Base-by-base conservation (phyloP, 2,113 vertebrate genomes). In the Pangasianodon hypophthalmus region DNA sequence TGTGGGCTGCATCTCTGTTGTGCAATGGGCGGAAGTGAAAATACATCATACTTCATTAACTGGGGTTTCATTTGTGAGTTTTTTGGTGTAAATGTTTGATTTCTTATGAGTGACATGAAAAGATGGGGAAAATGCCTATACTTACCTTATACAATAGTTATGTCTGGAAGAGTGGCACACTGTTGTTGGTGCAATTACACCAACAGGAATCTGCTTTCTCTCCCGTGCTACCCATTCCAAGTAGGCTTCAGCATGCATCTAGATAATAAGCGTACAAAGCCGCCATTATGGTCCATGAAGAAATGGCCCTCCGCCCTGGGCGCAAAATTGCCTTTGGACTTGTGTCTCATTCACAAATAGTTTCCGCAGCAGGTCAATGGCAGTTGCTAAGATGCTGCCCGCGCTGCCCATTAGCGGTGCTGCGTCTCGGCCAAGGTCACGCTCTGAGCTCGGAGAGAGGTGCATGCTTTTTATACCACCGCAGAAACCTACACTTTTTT, bases 241-340 rank as follows among this genome's bases (percentile, higher is more conserved):
- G 92, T 94, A 93, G 92, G 91, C 91, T 89, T 90, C 91, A 90
- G 91, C 89, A 84, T 87, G 90, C 92, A 87, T 90, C 90, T 46
- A 92, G 91, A 95, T 94, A 95, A 95, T 93, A 90, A 92, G 91
- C 79, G 88, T 91, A 95, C 95, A 95, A 95, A 95, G 94, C 93
- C 84, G 90, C 93, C 93, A 94, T 95, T 95, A 93, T 94, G 88
- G 91, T 90, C 88, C 13, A 87, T 89, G 90, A 80, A 24, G 89
- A 93, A 93, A 92, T 90, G 77, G 86, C 92, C 90, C 92, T 93
- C 84, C 90, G 71, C 24, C 64, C 91, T 91, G 91, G 93, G 92
- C 81, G 90, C 90, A 89, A 88, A 92, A 91, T 93, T 93, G 92
- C 88, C 88, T 92, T 90, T 82, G 89, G 86, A 88, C 93, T 90